These are phyloP conservation scores for Mionectes olivaceus DNA, from an alignment of 2,797 vertebrate genomes.

Conservation along the genomic window DNA sequence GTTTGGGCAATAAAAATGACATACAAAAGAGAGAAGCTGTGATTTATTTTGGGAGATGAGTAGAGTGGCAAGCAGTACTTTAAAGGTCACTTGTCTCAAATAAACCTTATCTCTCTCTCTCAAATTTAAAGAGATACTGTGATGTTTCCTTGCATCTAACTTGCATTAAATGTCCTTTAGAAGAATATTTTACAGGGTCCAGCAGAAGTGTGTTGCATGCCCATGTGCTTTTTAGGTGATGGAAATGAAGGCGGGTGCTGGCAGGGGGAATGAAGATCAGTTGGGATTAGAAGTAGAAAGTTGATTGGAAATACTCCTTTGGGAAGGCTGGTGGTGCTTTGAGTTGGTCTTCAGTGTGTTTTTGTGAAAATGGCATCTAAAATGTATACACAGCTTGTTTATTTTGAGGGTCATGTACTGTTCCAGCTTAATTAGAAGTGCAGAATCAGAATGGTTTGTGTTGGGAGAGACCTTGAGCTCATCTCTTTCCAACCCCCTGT, in stretches of 20 bases:
- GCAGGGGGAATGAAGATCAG: background rate
- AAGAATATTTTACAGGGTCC: background rate
- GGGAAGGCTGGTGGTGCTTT: background rate
- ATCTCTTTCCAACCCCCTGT: background rate
- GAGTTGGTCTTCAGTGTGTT: background rate
- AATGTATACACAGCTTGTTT: background rate
- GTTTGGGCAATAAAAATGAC: constrained; percentile 56
- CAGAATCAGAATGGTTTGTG: background rate
- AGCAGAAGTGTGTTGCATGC: fast-evolving
- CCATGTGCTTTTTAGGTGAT: background rate
- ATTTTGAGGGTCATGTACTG: background rate
- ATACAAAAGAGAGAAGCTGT: constrained; percentile 1
- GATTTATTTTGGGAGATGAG: constrained; percentile 63
- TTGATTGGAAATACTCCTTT: background rate
- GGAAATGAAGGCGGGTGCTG: background rate
- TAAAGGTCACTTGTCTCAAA: constrained; percentile 66
- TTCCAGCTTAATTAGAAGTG: background rate
- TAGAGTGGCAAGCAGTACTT: constrained; percentile 38
- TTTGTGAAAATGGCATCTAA: background rate
- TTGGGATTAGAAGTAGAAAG: background rate
- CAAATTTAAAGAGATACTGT: constrained; percentile 14
- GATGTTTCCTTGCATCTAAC: background rate
- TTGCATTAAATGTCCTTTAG: background rate
- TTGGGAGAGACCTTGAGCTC: background rate
- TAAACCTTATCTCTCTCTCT: constrained; percentile 48